phyloP scores from a whole-genome alignment of 1,140 invertebrate species.

The Eubasilissa regina region DNA sequence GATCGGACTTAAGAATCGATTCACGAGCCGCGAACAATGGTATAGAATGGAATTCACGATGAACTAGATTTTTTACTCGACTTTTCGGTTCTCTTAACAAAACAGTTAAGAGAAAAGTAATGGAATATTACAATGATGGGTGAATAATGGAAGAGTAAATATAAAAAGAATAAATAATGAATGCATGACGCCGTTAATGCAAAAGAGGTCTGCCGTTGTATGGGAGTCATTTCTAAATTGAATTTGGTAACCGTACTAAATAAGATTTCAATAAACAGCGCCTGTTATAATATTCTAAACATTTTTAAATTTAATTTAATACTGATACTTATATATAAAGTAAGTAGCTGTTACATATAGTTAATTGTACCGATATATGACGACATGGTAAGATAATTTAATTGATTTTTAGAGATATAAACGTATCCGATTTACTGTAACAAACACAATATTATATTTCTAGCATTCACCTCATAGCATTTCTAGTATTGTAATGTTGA shows the following conservation, averaged over 20 bases:
- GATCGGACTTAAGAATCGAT: background rate
- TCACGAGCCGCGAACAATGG: slow-evolving; percentile 36
- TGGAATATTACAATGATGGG: slow-evolving; percentile 41
- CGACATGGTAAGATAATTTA: too few species aligned
- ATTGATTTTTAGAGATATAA: too few species aligned
- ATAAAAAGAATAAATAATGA: slow-evolving; percentile 13
- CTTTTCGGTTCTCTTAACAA: slow-evolving; percentile 16
- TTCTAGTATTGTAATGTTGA: too few species aligned
- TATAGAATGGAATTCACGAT: slow-evolving; percentile 5
- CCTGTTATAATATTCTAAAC: too few species aligned
- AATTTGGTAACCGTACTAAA: background rate
- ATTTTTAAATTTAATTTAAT: too few species aligned
- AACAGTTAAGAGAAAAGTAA: slow-evolving; percentile 28
- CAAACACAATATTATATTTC: too few species aligned
- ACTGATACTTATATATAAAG: too few species aligned
- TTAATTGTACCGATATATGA: too few species aligned
- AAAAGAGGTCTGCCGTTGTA: background rate
- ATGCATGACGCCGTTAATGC: slow-evolving; percentile 5
- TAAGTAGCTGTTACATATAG: too few species aligned
- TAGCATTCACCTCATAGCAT: too few species aligned
- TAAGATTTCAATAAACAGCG: background rate
- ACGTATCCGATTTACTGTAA: too few species aligned
- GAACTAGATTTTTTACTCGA: slow-evolving; percentile 35
- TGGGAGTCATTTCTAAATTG: slow-evolving; percentile 13
- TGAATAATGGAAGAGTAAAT: slow-evolving; percentile 16